Percentiles rank a stretch among this genome's conserved stretches.
phyloP scores from a whole-genome alignment of 2,888 invertebrate genomes.

The Nemapogon koenigi region DNA sequence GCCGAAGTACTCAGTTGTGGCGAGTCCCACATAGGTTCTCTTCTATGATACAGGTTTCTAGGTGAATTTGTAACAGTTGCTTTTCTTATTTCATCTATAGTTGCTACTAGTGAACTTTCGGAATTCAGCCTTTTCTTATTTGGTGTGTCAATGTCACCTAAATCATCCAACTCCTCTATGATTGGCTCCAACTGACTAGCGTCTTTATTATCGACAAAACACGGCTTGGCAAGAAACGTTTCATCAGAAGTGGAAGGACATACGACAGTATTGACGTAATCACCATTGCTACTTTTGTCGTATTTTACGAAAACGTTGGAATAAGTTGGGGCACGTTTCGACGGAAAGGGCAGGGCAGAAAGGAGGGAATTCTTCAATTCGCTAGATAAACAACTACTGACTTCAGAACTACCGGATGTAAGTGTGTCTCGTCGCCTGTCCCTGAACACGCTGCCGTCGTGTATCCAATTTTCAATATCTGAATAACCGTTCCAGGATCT shows the following conservation, averaged over 20 bases:
- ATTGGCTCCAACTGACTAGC: slow-evolving; percentile 62
- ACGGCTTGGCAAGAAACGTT: slow-evolving; percentile 63
- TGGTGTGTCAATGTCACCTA: slow-evolving; percentile 45
- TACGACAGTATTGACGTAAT: slow-evolving; percentile 60
- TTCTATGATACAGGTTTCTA: slow-evolving; percentile 59
- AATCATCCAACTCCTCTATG: slow-evolving; percentile 63
- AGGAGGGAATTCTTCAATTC: slow-evolving; percentile 50
- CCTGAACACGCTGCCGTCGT: slow-evolving; percentile 67
- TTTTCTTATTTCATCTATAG: slow-evolving; percentile 69
- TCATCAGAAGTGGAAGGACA: slow-evolving; percentile 43
- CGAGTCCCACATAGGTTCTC: slow-evolving; percentile 56
- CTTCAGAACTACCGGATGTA: slow-evolving; percentile 65
- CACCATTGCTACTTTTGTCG: slow-evolving; percentile 47
- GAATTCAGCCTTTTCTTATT: slow-evolving; percentile 51
- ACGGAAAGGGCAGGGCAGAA: slow-evolving; percentile 47
- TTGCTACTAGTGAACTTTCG: slow-evolving; percentile 67
- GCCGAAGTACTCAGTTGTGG: slow-evolving; percentile 36
- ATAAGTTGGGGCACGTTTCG: slow-evolving; percentile 45
- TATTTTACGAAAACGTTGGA: slow-evolving; percentile 54
- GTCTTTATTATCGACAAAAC: slow-evolving; percentile 60
- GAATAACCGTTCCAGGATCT: slow-evolving; percentile 71
- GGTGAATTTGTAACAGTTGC: slow-evolving; percentile 64
- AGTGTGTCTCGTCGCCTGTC: slow-evolving; percentile 64
- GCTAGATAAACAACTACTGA: slow-evolving; percentile 53
- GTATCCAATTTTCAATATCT: slow-evolving; percentile 69